phyloP scores from a whole-genome alignment of 2,888 invertebrate species.

The Acanthacorydalis orientalis region DNA sequence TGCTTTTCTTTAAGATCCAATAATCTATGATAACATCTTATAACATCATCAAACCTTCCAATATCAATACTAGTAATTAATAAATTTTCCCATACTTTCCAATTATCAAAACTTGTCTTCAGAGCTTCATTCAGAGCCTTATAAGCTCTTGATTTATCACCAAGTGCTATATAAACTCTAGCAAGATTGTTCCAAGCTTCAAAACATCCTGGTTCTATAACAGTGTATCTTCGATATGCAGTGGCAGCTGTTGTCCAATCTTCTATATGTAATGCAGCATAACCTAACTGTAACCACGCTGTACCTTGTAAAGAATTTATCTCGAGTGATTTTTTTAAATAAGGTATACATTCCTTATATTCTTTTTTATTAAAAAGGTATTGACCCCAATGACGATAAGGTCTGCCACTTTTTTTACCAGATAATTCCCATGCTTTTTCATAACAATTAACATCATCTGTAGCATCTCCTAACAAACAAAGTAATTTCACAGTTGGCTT shows the following conservation, averaged over 20 bases:
- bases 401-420: constrained; percentile 59
- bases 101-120: constrained; percentile 83
- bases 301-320: constrained; percentile 76
- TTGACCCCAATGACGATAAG: constrained; percentile 78
- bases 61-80: constrained; percentile 76
- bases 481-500: constrained; percentile 72
- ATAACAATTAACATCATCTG: constrained; percentile 62
- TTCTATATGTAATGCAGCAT: constrained; percentile 59
- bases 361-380: constrained; percentile 57
- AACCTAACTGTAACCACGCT: constrained; percentile 79
- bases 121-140: constrained; percentile 74
- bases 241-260: constrained; percentile 69
- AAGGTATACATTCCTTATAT: constrained; percentile 62
- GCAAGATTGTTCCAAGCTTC: constrained; percentile 98
- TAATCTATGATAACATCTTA: constrained; percentile 70
- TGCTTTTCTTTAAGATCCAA: constrained; percentile 72
- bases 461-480: constrained; percentile 63
- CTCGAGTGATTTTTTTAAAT: constrained; percentile 65
- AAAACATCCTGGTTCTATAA: constrained; percentile 74
- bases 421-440: constrained; percentile 87
- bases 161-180: constrained; percentile 76
- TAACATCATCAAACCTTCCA: constrained; percentile 68
- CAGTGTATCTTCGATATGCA: constrained; percentile 74
- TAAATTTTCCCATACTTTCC: constrained; percentile 93
- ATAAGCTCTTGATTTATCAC: constrained; percentile 74